Percentiles rank a stretch among this genome's conserved stretches.
phyloP scores from a whole-genome alignment of 1,140 invertebrate genomes.

The Danaus melanippus region DNA sequence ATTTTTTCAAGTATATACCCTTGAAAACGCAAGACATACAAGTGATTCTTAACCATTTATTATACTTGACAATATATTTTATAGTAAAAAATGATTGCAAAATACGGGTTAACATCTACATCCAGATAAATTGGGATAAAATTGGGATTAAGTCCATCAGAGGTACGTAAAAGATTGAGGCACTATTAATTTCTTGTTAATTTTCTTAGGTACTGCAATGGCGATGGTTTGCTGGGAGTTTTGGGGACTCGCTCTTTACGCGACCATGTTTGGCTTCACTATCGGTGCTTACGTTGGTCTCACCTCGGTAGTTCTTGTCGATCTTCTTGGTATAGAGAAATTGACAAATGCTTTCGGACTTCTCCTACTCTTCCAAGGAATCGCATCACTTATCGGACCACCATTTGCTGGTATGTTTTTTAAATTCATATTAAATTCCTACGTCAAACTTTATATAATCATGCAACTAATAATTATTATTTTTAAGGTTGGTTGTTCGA shows the following conservation, averaged over 20 bases:
- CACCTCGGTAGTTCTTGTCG: slow-evolving; percentile 91
- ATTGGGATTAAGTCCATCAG: too few species aligned
- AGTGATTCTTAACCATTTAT: too few species aligned
- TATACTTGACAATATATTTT: too few species aligned
- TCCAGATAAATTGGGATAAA: too few species aligned
- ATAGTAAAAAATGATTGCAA: too few species aligned
- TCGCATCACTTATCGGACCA: slow-evolving; percentile 90
- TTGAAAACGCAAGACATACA: too few species aligned
- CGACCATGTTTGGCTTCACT: slow-evolving; percentile 87
- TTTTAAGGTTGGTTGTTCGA: slow-evolving; percentile 86
- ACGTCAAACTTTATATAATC: background rate
- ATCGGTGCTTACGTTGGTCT: slow-evolving; percentile 94
- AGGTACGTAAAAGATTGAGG: too few species aligned
- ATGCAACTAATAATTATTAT: slow-evolving; percentile 1
- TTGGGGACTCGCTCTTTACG: slow-evolving; percentile 81
- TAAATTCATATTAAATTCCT: slow-evolving; percentile 1
- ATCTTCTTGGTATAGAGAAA: slow-evolving; percentile 88
- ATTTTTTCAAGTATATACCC: too few species aligned
- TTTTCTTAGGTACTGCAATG: slow-evolving; percentile 82
- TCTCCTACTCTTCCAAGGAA: slow-evolving; percentile 91
- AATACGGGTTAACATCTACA: too few species aligned
- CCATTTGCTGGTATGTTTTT: slow-evolving; percentile 84
- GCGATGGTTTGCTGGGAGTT: slow-evolving; percentile 82
- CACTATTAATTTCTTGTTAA: too few species aligned
- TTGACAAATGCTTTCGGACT: slow-evolving; percentile 96